Conservation (phyloP, 2,888 invertebrate genomes). For the Imbricaverruca yamaguchii region DNA sequence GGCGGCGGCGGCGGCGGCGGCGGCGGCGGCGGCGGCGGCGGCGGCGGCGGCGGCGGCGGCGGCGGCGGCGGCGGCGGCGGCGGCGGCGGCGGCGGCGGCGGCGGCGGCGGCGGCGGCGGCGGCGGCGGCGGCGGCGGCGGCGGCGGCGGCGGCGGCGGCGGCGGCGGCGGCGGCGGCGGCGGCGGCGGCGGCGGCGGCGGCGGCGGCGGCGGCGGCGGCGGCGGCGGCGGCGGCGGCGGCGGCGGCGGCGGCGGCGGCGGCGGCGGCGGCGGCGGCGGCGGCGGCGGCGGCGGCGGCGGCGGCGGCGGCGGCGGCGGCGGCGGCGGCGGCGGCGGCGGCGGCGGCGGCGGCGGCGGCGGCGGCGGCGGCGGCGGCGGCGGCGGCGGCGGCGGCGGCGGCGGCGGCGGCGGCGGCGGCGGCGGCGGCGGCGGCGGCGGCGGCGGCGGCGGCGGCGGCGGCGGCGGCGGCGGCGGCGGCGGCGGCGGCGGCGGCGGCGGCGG, state of each 20-base stretch:
- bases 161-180: slow-evolving; percentile 16
- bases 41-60: background rate
- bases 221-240: background rate
- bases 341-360: slow-evolving; percentile 16
- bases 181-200: background rate
- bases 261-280: background rate
- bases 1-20: background rate
- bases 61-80: slow-evolving; percentile 10
- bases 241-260: slow-evolving; percentile 10
- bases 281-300: slow-evolving; percentile 8
- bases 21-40: slow-evolving; percentile 15
- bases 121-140: slow-evolving; percentile 7
- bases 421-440: slow-evolving; percentile 10
- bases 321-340: background rate
- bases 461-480: slow-evolving; percentile 8
- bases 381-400: slow-evolving; percentile 15
- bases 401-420: background rate
- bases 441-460: background rate
- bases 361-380: background rate
- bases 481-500: slow-evolving; percentile 7
- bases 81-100: background rate
- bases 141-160: background rate
- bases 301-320: slow-evolving; percentile 7
- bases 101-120: slow-evolving; percentile 8
- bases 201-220: slow-evolving; percentile 15